Evolutionary conservation across 2,113 vertebrate species (phyloP), one percentile per base, ranked within the genome.

Genomic region (Azemiops feae): DNA sequence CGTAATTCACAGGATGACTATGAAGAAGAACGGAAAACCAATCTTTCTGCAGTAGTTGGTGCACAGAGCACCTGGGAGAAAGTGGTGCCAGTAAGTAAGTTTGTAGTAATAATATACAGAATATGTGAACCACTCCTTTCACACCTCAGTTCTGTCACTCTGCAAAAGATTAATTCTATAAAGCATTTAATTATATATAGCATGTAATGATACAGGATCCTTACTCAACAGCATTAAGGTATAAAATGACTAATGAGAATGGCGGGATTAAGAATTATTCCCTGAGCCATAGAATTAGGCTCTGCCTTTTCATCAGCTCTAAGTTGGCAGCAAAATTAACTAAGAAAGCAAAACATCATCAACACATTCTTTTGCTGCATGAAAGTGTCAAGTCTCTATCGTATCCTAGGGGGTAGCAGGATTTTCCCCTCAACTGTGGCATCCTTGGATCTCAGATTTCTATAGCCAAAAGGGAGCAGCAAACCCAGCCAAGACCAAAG

Each of bases 1-100:
- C 98, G 99, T 91, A 99, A 99, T 96, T 99, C 99, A 43, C 99
- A 99, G 97, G 99, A 99, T 93, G 99, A 99, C 92, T 99, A 99
- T 45, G 99, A 99, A 93, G 99, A 99, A 93, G 99, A 99, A 96
- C 98, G 99, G 89, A 99, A 99, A 97, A 99, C 99, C 88, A 99
- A 99, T 96, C 98, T 99, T 54, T 98, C 99, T 50, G 99, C 99
- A 39, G 99, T 99, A 91, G 96, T 99, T 93, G 99, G 99, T 25
- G 99, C 99, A 8, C 97, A 99, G 94, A 99, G 98, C 97, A 98
- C 98, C 0, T 99, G 99, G 99, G 98, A 99, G 95, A 98, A 98
- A 92, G 96, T 98, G 23, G 96, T 96, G 39, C 96, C 98, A 91
- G 99, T 99, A 97, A 98, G 98, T 96, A 87, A 94, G 91, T 90